Evolutionary conservation across 2,113 vertebrate genomes (phyloP).

Genomic region (Microcebus ravelobensis): DNA sequence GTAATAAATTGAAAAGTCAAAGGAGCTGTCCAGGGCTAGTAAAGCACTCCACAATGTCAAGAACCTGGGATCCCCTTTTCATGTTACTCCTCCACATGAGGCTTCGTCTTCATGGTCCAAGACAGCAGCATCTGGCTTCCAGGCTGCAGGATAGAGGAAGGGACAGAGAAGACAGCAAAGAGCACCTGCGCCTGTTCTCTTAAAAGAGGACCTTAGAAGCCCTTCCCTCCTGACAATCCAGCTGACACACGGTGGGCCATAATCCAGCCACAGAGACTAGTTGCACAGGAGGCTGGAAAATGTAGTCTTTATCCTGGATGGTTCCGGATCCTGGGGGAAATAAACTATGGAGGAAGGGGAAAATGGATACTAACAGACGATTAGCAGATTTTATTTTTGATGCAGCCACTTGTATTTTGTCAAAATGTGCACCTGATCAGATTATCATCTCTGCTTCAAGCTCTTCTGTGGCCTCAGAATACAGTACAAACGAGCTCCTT

Average conservation of each 20-base stretch:
- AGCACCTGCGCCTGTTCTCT: accelerated
- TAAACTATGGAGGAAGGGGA: background rate
- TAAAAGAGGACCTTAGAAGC: background rate
- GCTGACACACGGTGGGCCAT: background rate
- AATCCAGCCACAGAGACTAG: background rate
- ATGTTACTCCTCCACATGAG: background rate
- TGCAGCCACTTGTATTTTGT: background rate
- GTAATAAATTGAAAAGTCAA: background rate
- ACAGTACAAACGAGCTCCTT: background rate
- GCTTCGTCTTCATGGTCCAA: background rate
- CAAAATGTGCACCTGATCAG: background rate
- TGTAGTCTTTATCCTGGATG: background rate
- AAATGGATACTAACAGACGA: background rate
- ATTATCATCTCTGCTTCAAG: background rate
- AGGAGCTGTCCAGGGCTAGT: background rate
- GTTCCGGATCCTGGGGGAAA: background rate
- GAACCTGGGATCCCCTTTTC: background rate
- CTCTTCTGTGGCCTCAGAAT: background rate
- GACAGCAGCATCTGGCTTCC: background rate
- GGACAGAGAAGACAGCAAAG: background rate
- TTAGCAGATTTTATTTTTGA: background rate
- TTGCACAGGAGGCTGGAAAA: background rate
- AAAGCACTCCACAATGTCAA: background rate
- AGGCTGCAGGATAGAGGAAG: background rate
- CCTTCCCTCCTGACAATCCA: background rate